These are phyloP conservation scores for Campoplex nolae DNA, from an alignment of 2,888 invertebrate species.

Conservation along the genomic window DNA sequence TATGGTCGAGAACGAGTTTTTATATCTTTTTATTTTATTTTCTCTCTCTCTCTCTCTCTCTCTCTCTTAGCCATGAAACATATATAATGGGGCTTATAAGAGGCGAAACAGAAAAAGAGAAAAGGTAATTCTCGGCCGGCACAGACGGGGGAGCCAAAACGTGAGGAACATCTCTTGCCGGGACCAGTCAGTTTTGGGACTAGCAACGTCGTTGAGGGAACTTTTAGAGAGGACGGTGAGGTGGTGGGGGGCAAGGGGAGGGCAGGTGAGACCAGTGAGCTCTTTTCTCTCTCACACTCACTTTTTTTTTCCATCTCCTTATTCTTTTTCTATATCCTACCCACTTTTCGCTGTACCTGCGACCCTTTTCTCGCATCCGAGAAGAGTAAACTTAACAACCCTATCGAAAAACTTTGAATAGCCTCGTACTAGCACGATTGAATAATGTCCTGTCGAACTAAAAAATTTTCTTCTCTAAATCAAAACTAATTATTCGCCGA, in stretches of 20 bases:
- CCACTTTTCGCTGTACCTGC: constrained; percentile 52
- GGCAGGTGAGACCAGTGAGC: constrained; percentile 72
- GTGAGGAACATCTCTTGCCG: constrained; percentile 44
- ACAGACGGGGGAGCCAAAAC: constrained; percentile 37
- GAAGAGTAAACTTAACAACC: constrained; percentile 2
- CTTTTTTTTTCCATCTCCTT: constrained; percentile 36
- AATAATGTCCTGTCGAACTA: neutral
- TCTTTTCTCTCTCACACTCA: constrained; percentile 30
- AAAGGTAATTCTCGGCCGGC: constrained; percentile 31
- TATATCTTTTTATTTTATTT: too few relatives aligned
- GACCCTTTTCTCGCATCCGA: constrained; percentile 51
- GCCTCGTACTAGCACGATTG: neutral
- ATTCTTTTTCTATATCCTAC: constrained; percentile 40
- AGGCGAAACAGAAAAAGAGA: constrained; percentile 23
- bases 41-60: constrained; percentile 7
- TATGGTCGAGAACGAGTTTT: constrained; percentile 61
- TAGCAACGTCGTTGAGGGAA: constrained; percentile 66
- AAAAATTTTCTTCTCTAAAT: neutral
- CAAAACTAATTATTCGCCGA: neutral
- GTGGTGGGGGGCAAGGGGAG: constrained; percentile 65
- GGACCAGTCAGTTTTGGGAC: constrained; percentile 46
- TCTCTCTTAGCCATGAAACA: neutral
- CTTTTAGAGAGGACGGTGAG: constrained; percentile 32
- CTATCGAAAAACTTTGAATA: neutral
- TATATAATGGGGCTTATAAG: constrained; percentile 33